These are phyloP conservation scores for Notothenia rossii DNA, from an alignment of 2,113 vertebrate species.

Conservation along the genomic window DNA sequence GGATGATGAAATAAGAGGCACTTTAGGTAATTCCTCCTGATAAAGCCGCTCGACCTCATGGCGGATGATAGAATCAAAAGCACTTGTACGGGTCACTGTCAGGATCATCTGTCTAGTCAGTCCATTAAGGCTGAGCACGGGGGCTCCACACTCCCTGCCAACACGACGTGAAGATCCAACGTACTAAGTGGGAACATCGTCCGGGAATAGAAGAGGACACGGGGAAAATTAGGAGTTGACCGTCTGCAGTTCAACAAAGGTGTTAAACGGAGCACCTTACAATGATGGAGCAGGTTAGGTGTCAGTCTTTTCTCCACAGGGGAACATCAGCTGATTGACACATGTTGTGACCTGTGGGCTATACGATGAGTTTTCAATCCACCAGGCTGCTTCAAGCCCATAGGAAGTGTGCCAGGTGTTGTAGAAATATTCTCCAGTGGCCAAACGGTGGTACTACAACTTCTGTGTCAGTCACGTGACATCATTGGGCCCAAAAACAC, in stretches of 20 bases:
- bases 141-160: constrained; percentile 56
- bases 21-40: constrained; percentile 96
- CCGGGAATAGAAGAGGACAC: constrained; percentile 8
- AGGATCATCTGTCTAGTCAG: constrained; percentile 90
- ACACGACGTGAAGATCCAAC: constrained; percentile 37
- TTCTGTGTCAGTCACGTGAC: too few species aligned
- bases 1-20: constrained; percentile 97
- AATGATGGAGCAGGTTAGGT: neutral
- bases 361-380: neutral
- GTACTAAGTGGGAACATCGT: constrained; percentile 48
- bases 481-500: too few species aligned
- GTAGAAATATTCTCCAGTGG: too few species aligned
- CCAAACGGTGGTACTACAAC: too few species aligned
- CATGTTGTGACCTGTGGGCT: neutral
- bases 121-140: constrained; percentile 74
- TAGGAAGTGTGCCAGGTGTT: too few species aligned
- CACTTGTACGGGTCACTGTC: constrained; percentile 87
- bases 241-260: neutral
- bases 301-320: neutral
- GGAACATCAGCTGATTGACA: constrained; percentile 10
- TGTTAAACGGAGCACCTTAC: neutral
- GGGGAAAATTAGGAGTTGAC: constrained; percentile 16
- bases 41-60: constrained; percentile 89
- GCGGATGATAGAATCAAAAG: constrained; percentile 92
- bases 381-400: neutral